A percentile compares a stretch with the other conserved stretches of the same genome.
These are phyloP conservation scores for Rhinella marina DNA, from an alignment of 2,797 vertebrate genomes.

Conservation along the genomic window DNA sequence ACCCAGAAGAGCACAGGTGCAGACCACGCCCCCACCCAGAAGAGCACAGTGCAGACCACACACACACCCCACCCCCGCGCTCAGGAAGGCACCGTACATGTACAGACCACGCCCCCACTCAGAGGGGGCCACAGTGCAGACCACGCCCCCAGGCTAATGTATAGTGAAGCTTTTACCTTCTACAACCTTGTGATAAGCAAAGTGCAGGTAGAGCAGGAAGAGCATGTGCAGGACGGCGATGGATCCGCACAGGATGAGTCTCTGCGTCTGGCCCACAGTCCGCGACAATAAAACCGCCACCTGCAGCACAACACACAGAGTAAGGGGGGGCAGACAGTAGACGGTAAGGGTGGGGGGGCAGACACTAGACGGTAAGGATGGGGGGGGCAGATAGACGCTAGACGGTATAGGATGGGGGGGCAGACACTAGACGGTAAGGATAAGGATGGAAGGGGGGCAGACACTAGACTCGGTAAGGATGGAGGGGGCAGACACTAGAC, in stretches of 20 bases:
- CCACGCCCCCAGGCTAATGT: too few species aligned
- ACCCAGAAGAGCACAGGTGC: not conserved
- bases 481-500: too few species aligned
- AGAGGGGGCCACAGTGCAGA: not conserved
- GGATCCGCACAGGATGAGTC: slow-evolving; percentile 89
- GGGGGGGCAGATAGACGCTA: too few species aligned
- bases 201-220: slow-evolving; percentile 96
- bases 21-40: not conserved
- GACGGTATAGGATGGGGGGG: too few species aligned
- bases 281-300: slow-evolving; percentile 87
- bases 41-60: not conserved
- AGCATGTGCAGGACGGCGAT: slow-evolving; percentile 91
- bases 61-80: too few species aligned
- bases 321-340: not conserved
- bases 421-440: too few species aligned
- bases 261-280: slow-evolving; percentile 90
- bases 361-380: too few species aligned
- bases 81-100: too few species aligned
- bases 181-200: slow-evolving; percentile 95
- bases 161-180: slow-evolving; percentile 79
- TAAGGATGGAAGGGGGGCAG: too few species aligned
- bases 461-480: too few species aligned
- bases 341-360: too few species aligned
- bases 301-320: not conserved
- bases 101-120: too few species aligned